Evolutionary conservation across 2,113 vertebrate species (phyloP), one percentile per base, ranked within the genome.

Genomic region (Myocastor coypus): DNA sequence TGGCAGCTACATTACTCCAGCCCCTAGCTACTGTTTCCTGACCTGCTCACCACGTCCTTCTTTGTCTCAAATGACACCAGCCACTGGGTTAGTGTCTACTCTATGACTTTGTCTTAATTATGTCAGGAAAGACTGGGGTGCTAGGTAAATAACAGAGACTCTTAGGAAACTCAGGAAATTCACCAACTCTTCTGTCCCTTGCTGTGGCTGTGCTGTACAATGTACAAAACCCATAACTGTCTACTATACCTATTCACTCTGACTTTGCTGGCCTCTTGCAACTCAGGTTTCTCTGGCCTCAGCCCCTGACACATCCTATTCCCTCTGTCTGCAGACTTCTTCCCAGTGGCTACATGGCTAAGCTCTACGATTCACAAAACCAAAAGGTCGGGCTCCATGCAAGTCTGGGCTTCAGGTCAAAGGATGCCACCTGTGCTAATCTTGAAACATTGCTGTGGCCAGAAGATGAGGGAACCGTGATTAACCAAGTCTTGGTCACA

Each of bases 351-450:
- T 46, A 24, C 1, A 0, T n/a, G n/a, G 46, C 24, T 63, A 17
- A 71, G 20, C 50, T 83, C 86, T 68, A 37, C 32, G 17, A 1
- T 84, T 75, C 52, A 7, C 0, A 0, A 22, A 84, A 75, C 87
- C 81, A 46, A 77, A 55, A 80, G 13, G 10, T 12, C 34, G 40
- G 69, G 7, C 68, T 85, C 32, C 69, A 16, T 37, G 30, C 12
- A 57, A 73, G 30, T 20, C 34, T 84, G 22, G 32, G 46, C 34
- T 42, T 30, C 5, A 66, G 40, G 42, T 59, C 52, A 4, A 63
- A 5, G 3, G 0, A 30, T 28, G 55, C 16, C 37, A 9, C 34
- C 1, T 0, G 34, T 2, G 24, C 34, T 63, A 6, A 10, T 37
- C 50, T 28, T 81, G 59, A 69, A 50, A 64, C 55, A 80, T 20